Base-by-base conservation (phyloP, 2,888 invertebrate genomes). In the Sericinus montela region DNA sequence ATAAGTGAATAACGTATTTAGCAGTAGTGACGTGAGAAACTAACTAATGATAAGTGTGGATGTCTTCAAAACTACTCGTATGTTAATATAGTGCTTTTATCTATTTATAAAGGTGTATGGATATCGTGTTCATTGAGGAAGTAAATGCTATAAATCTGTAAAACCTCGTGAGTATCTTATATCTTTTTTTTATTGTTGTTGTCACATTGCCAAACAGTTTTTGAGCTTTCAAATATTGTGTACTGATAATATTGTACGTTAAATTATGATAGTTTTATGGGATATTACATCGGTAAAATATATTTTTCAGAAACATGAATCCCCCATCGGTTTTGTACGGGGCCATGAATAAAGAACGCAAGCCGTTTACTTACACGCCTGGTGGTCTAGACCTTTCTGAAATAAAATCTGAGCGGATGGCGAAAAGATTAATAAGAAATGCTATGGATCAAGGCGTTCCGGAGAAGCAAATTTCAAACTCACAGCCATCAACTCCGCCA, bases 301-400 rank as follows among this genome's bases (percentile, higher is more conserved):
- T 40, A 23, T 25, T 41, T 86, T 83, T 75, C 83, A 85, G 85
- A 69, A 69, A 71, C 57, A 88, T 88, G 88, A 86, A 95, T 80
- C 95, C 96, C 40, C 97, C 97, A 50, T 92, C 94, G 55, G 96
- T 95, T 58, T 92, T 97, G 51, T 94, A 95, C 72, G 93, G 95
- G 79, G 97, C 97, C 40, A 94, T 96, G 94, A 94, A 94, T 75
- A 95, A 96, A 82, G 97, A 97, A 77, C 96, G 97, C 75, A 97
- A 97, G 80, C 97, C 97, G 29, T 98, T 98, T 77, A 97, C 97
- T 16, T 98, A 98, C 77, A 96, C 97, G 23, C 97, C 97, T 0
- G 97, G 97, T 9, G 97, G 97, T 63, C 90, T 97, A 51, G 95
- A 97, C 81, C 91, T 97, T 38, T 96, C 96, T 10, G 95, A 97